Base-by-base conservation (phyloP, 2,113 vertebrate genomes). In the Lethenteron camtschaticum region DNA sequence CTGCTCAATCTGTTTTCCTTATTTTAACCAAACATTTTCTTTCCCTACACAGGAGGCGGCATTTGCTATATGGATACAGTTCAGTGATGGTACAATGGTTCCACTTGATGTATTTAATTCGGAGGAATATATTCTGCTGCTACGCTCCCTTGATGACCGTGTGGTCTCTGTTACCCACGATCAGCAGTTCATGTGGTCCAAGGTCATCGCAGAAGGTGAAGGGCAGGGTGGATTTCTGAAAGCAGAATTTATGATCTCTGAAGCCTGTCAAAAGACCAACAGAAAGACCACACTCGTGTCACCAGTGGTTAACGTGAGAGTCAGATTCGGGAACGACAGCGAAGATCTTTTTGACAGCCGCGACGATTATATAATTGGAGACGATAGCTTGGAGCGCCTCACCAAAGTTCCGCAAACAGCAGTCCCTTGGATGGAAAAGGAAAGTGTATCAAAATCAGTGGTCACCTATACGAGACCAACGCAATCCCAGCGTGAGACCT, bases 271-370 rank as follows among this genome's bases (percentile, higher is more conserved):
- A 24, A 66, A 66, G 63, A n/a, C n/a, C n/a, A 66, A 66, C n/a
- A 66, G 63, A 66, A 66, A 66, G 10, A 66, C 63, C 24, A 66
- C 63, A 66, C 63, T 66, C n/a, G 63, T 66, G 63, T 66, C 63
- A 11, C n/a, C n/a, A 9, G 9, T 66, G 63, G 63, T 66, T n/a
- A 16, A 66, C 63, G 24, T 66, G 9, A n/a, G 63, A 24, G n/a
- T 16, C 24, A n/a, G n/a, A 16, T 8, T 66, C 24, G 63, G 63
- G 24, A 41, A 41, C 6, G 41, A 41, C 41, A 41, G 41, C 41
- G 41, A 41, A 41, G 41, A 41, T 41, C 6, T 41, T 41, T 41
- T 6, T 41, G 41, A 41, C 41, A 41, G 41, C 41, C 41, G 41
- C 41, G 41, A 41, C 41, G 41, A 41, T 41, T 41, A 41, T 41